Conservation (phyloP, 2,888 invertebrate genomes). For the Agonopterix subpropinquella region DNA sequence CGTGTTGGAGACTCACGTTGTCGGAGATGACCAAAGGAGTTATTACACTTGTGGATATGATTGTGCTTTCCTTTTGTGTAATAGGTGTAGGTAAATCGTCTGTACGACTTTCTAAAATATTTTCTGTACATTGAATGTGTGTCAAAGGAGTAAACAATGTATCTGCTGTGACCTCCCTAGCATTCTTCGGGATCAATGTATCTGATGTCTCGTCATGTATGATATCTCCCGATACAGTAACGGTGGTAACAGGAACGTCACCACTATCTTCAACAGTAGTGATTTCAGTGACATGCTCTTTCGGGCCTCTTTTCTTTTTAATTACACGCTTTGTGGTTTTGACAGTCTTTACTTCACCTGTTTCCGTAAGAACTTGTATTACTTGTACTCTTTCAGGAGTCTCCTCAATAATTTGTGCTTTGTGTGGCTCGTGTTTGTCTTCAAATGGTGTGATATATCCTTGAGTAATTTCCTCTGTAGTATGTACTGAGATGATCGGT, state of each 20-base stretch:
- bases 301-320: constrained; percentile 14
- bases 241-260: constrained; percentile 44
- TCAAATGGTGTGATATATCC: constrained; percentile 15
- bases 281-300: constrained; percentile 17
- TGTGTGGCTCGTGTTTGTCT: constrained; percentile 15
- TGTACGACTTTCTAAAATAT: constrained; percentile 37
- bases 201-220: constrained; percentile 8
- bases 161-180: constrained; percentile 39
- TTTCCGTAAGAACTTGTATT: constrained; percentile 10
- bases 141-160: constrained; percentile 42
- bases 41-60: constrained; percentile 40
- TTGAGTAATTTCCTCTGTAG: constrained; percentile 32
- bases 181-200: constrained; percentile 26
- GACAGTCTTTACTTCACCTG: constrained; percentile 24
- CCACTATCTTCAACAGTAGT: constrained; percentile 44
- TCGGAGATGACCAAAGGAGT: constrained; percentile 54
- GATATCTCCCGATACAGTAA: constrained; percentile 24
- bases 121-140: constrained; percentile 57
- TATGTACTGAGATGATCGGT: constrained; percentile 47
- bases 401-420: constrained; percentile 10
- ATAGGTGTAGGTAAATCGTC: constrained; percentile 36
- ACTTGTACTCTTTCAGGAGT: constrained; percentile 13
- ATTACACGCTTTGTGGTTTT: constrained; percentile 27
- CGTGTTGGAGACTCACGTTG: constrained; percentile 48
- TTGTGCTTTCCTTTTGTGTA: constrained; percentile 33